Conservation (phyloP, 2,888 invertebrate genomes). For the Balanococcus diminutus region DNA sequence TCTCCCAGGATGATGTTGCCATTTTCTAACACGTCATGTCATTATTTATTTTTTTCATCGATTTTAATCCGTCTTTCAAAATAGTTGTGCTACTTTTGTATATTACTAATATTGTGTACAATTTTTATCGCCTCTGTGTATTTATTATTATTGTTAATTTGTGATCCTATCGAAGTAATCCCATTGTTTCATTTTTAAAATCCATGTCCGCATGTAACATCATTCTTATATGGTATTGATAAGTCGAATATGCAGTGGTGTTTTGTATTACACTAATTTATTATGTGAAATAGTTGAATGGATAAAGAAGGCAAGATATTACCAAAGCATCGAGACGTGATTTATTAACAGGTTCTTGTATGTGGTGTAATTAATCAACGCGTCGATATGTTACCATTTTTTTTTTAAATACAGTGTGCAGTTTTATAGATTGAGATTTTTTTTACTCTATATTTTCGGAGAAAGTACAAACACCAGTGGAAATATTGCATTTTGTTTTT, state of each 20-base stretch:
- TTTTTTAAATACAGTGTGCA: constrained; percentile 6
- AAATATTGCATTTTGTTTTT: constrained; percentile 34
- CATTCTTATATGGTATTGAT: neutral
- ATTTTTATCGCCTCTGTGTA: neutral
- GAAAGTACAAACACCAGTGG: constrained; percentile 37
- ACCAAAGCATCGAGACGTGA: neutral
- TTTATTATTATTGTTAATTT: constrained; percentile 11
- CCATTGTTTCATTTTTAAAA: neutral
- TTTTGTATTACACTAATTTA: neutral
- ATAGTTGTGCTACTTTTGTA: neutral
- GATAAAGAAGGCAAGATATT: neutral
- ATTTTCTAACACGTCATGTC: neutral
- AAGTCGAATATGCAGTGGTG: neutral
- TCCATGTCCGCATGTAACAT: constrained; percentile 11
- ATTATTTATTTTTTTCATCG: neutral
- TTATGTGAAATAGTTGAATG: neutral
- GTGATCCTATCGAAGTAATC: neutral
- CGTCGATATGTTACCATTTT: constrained; percentile 26
- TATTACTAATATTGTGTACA: neutral
- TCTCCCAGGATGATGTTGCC: neutral
- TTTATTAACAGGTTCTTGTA: neutral
- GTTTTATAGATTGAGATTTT: neutral
- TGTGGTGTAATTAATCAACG: neutral
- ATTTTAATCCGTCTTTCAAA: neutral
- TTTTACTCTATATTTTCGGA: neutral